Evolutionary conservation across 2,797 vertebrate genomes (phyloP).

Genomic region (Chrosomus eos): DNA sequence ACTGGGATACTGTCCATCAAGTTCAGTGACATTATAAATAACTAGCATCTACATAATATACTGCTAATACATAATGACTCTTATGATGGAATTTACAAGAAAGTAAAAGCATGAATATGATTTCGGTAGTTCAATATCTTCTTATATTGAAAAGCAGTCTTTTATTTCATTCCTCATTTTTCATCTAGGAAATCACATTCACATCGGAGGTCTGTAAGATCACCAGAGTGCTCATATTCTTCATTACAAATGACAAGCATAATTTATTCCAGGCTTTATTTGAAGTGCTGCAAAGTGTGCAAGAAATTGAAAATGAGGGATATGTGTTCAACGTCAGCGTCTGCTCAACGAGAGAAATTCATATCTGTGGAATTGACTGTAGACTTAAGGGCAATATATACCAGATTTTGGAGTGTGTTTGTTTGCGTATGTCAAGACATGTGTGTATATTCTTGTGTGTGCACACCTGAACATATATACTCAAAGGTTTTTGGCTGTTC

Average conservation of each 20-base stretch:
- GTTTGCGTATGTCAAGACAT: not conserved
- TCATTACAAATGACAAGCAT: slow-evolving; percentile 38
- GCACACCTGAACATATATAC: not conserved
- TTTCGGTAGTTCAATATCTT: slow-evolving; percentile 1
- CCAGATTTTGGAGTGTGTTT: not conserved
- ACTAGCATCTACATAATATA: slow-evolving; percentile 1
- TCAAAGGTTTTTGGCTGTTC: not conserved
- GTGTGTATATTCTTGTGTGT: not conserved
- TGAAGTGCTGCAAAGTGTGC: slow-evolving; percentile 32
- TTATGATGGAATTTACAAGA: not conserved
- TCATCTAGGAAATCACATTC: slow-evolving; percentile 18
- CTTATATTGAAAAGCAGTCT: slow-evolving; percentile 18
- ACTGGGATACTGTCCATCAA: not conserved
- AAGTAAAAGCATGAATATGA: not conserved
- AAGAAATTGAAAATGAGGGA: slow-evolving; percentile 25
- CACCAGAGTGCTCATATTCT: slow-evolving; percentile 25
- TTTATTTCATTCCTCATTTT: slow-evolving; percentile 36
- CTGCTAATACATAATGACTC: not conserved
- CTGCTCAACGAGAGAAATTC: slow-evolving; percentile 26
- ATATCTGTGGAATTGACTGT: slow-evolving; percentile 39
- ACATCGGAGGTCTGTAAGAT: slow-evolving; percentile 19
- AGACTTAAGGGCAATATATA: slow-evolving; percentile 22
- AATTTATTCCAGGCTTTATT: slow-evolving; percentile 43
- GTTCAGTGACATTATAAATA: not conserved
- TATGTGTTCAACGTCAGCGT: slow-evolving; percentile 23